Evolutionary conservation across 64 coral and sea anemone genomes (phyloP), one percentile per base, ranked within the genome.

Genomic region (Anthopleura sola): DNA sequence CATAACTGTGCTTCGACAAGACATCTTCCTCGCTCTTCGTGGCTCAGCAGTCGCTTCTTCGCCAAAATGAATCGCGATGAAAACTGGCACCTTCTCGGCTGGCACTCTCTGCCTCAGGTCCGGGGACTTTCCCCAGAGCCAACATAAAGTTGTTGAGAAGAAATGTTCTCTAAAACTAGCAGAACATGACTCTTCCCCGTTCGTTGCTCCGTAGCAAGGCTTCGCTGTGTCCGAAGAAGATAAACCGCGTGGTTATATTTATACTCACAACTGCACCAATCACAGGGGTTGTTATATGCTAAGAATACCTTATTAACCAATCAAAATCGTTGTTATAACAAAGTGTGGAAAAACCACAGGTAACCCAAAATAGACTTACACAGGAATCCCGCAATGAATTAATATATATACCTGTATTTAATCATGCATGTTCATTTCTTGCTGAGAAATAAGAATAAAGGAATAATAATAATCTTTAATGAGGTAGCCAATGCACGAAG

Each of bases 71-170:
- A 80, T 87, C 84, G 84, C 85, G 50, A 78, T 78, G 53, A 92
- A 90, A 78, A 89, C 94, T 86, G 83, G 83, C 40, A 55, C 87
- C 94, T 92, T 96, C 48, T 84, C 66, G 87, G 87, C 87, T 87
- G 94, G 81, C 94, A 96, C 87, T 96, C 23, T 92, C 94, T 96
- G 90, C 54, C 94, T 90, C 80, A 68, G 51, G 94, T 96, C 94
- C 94, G 90, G 94, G 94, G 90, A 96, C 94, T 92, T 92, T 96
- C 47, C 94, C 94, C 94, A 96, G 90, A 96, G 90, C 94, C 94
- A 96, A 91, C 90, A 84, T 33, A 82, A 80, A 84, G 90, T 91
- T 96, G 94, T 78, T 96, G 87, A 92, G 90, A 96, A 89, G 90
- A 89, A 60, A 78, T 32, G 57, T 55, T 60, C 15, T 51, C 90